phyloP scores from a whole-genome alignment of 2,797 vertebrate genomes.

The Hemitrygon akajei region DNA sequence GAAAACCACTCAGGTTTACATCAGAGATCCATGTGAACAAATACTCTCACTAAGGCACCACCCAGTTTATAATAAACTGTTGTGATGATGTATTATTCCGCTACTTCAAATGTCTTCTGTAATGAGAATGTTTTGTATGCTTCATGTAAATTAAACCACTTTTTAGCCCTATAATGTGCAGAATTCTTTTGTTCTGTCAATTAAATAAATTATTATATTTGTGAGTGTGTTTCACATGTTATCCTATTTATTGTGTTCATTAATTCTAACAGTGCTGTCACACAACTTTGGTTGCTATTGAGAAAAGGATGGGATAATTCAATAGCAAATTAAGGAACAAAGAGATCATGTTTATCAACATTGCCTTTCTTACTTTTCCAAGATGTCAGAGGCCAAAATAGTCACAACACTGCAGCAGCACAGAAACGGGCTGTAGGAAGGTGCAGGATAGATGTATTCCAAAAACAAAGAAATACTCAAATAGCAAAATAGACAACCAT shows the following conservation, averaged over 20 bases:
- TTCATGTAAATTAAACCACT: slow-evolving; percentile 37
- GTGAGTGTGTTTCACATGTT: neutral
- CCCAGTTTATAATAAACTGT: slow-evolving; percentile 35
- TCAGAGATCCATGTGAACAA: slow-evolving; percentile 30
- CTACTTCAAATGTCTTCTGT: slow-evolving; percentile 37
- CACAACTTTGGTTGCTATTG: neutral
- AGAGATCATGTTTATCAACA: neutral
- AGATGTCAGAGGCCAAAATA: neutral
- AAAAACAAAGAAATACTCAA: too few species aligned
- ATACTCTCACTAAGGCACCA: slow-evolving; percentile 27
- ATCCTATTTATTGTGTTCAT: neutral
- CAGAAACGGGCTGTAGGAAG: neutral
- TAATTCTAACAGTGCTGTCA: neutral
- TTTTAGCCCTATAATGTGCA: slow-evolving; percentile 31
- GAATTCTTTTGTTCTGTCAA: slow-evolving; percentile 26
- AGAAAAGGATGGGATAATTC: neutral
- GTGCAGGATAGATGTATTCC: too few species aligned
- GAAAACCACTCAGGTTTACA: slow-evolving; percentile 32
- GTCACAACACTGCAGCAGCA: neutral
- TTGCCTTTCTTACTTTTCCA: neutral
- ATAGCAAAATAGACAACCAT: too few species aligned
- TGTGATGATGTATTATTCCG: slow-evolving; percentile 36
- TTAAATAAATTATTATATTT: slow-evolving; percentile 30
- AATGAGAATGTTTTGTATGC: slow-evolving; percentile 37
- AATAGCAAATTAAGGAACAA: neutral